A percentile compares a stretch with the other conserved stretches of the same genome.
phyloP scores from a whole-genome alignment of 2,888 invertebrate genomes.

The Cephus spinipes region DNA sequence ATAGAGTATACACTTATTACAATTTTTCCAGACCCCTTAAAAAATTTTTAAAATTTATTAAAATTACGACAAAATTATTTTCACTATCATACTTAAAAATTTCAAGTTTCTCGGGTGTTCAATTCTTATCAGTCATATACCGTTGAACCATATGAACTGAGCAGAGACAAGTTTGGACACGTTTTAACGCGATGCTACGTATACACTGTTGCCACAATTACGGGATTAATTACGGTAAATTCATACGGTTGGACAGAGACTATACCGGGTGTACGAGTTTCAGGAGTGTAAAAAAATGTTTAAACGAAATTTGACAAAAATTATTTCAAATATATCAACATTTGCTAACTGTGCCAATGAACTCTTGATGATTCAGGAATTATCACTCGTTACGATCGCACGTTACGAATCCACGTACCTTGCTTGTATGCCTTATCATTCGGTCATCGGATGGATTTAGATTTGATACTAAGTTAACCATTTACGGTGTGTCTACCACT shows the following conservation, averaged over 20 bases:
- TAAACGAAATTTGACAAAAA: neutral
- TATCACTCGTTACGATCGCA: neutral
- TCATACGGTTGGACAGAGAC: constrained; percentile 29
- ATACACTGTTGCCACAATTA: constrained; percentile 28
- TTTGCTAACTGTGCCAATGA: neutral
- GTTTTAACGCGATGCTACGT: constrained; percentile 7
- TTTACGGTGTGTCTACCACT: neutral
- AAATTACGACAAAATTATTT: neutral
- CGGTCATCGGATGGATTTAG: neutral
- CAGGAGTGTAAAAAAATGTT: neutral
- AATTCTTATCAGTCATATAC: neutral
- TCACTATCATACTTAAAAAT: neutral
- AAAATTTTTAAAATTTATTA: neutral
- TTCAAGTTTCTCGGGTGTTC: neutral
- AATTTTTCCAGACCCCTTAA: neutral
- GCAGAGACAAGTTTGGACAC: neutral
- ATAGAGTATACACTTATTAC: neutral
- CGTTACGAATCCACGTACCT: neutral
- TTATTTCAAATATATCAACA: neutral
- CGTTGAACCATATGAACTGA: neutral
- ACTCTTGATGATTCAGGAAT: neutral
- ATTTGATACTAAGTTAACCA: neutral
- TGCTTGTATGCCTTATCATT: neutral
- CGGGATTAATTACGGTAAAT: constrained; percentile 33
- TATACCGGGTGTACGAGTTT: constrained; percentile 16